A percentile compares a stretch with the other conserved stretches of the same genome.
Evolutionary conservation across 2,113 vertebrate genomes (phyloP).

Genomic region (Sisor rabdophorus): DNA sequence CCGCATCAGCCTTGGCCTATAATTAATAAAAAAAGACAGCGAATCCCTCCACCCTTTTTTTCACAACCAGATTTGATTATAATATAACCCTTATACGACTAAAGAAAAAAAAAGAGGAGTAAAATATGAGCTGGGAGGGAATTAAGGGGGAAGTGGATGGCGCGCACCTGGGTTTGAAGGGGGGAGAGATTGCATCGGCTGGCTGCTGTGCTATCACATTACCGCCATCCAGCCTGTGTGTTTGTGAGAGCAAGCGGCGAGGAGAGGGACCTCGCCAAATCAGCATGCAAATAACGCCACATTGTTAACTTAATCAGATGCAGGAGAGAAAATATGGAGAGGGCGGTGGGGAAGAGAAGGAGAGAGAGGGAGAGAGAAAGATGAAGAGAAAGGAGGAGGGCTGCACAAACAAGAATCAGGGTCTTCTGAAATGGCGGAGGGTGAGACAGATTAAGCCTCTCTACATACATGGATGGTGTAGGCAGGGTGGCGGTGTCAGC

Average conservation of each 20-base stretch:
- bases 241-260: slow-evolving; percentile 60
- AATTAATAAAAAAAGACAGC: slow-evolving; percentile 83
- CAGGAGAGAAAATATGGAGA: slow-evolving; percentile 91
- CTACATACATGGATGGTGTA: slow-evolving; percentile 64
- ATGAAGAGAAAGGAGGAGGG: slow-evolving; percentile 61
- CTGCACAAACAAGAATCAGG: slow-evolving; percentile 69
- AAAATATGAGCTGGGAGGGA: slow-evolving; percentile 72
- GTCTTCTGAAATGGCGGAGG: slow-evolving; percentile 71
- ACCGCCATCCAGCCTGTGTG: slow-evolving; percentile 85
- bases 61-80: slow-evolving; percentile 98
- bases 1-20: slow-evolving; percentile 79
- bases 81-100: slow-evolving; percentile 95
- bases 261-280: slow-evolving; percentile 88
- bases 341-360: slow-evolving; percentile 75
- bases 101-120: slow-evolving; percentile 67
- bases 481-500: slow-evolving; percentile 57
- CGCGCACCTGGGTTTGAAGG: slow-evolving; percentile 96
- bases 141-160: slow-evolving; percentile 92
- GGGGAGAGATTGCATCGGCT: slow-evolving; percentile 96
- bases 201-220: slow-evolving; percentile 96
- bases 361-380: slow-evolving; percentile 60
- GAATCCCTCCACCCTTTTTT: slow-evolving; percentile 79
- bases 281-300: slow-evolving; percentile 99
- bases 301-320: slow-evolving; percentile 99
- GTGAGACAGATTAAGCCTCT: slow-evolving; percentile 72